A percentile compares a stretch with the other conserved stretches of the same genome.
These are phyloP conservation scores for Deroptyus accipitrinus DNA, from an alignment of 2,113 vertebrate genomes.

Conservation along the genomic window DNA sequence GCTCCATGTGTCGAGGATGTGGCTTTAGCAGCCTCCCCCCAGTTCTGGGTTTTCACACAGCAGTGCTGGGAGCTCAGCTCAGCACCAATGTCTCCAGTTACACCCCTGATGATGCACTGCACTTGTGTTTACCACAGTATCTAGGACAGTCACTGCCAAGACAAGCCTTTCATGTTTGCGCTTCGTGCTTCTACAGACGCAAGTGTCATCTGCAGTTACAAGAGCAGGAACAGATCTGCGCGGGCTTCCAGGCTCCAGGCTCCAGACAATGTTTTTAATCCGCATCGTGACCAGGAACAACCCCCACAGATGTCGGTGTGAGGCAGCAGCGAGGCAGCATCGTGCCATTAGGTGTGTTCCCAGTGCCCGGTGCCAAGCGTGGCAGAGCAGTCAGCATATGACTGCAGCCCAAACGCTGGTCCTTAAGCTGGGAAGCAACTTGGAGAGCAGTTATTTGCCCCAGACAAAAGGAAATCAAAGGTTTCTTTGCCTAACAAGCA, in stretches of 20 bases:
- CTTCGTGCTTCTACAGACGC: not conserved
- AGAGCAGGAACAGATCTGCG: not conserved
- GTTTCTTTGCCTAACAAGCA: not conserved
- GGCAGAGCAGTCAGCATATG: no score
- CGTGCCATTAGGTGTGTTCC: not conserved
- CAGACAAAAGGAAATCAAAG: not conserved
- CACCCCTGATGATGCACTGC: not conserved
- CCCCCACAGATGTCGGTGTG: not conserved
- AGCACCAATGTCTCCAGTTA: not conserved
- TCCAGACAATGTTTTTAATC: not conserved
- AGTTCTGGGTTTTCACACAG: not conserved
- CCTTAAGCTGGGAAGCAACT: not conserved
- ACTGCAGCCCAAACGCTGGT: not conserved
- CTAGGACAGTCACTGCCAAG: not conserved
- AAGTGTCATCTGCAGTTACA: not conserved
- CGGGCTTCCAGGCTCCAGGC: not conserved
- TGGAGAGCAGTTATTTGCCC: no score
- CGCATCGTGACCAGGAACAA: not conserved
- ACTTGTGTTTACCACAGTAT: fast-evolving
- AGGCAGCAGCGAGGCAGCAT: not conserved
- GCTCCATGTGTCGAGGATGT: not conserved
- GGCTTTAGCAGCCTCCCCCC: not conserved
- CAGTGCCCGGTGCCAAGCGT: fast-evolving
- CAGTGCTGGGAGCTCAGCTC: not conserved
- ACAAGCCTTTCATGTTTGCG: not conserved